Conservation (phyloP, 2,113 vertebrate species). For the Saimiri boliviensis region DNA sequence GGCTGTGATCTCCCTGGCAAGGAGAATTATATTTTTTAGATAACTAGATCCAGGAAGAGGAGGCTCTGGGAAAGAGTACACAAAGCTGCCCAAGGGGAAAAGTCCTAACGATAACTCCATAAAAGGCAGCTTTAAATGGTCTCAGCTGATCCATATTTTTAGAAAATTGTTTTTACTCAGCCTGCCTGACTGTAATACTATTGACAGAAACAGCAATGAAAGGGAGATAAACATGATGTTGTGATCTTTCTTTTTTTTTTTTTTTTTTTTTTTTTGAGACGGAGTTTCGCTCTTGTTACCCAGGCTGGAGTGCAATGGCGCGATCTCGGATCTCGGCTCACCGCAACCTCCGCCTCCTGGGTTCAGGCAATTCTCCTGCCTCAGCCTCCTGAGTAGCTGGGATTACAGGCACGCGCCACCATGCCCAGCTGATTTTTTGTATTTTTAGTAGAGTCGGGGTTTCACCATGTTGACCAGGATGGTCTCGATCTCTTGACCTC, state of each 20-base stretch:
- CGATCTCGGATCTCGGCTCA: too few relatives aligned
- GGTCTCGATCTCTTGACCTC: too few relatives aligned
- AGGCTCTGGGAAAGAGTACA: constrained; percentile 39
- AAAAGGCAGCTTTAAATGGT: constrained; percentile 63
- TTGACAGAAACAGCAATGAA: constrained; percentile 56
- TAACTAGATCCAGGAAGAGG: neutral
- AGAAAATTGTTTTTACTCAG: constrained; percentile 71
- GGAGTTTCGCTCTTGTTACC: too few relatives aligned
- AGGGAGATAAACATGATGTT: constrained; percentile 42
- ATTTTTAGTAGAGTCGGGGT: too few relatives aligned
- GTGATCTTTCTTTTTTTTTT: neutral
- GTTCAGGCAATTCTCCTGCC: too few relatives aligned
- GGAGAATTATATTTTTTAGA: constrained; percentile 1
- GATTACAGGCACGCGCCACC: too few relatives aligned
- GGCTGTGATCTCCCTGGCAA: neutral
- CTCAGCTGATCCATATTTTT: constrained; percentile 70
- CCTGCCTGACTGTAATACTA: constrained; percentile 20
- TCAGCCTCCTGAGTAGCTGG: too few relatives aligned
- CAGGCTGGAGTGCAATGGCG: too few relatives aligned
- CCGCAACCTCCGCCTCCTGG: too few relatives aligned
- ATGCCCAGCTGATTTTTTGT: too few relatives aligned
- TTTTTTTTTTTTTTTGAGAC: constrained; percentile 18
- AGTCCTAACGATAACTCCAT: constrained; percentile 50
- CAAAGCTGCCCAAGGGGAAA: constrained; percentile 18
- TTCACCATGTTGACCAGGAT: too few relatives aligned